These are phyloP conservation scores for Phyto melanocephala DNA, from an alignment of 2,888 invertebrate genomes.

Conservation along the genomic window DNA sequence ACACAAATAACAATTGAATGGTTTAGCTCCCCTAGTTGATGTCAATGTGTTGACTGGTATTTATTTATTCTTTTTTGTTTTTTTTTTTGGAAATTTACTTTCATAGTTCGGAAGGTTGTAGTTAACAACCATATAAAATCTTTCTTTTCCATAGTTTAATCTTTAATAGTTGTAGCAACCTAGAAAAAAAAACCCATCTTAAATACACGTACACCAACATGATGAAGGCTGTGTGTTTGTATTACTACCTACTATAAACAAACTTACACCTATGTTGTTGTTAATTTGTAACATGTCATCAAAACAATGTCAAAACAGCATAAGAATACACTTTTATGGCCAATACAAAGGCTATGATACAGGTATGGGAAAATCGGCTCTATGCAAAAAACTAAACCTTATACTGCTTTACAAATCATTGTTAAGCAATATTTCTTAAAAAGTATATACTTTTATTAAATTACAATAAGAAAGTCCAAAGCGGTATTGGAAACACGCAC, in stretches of 20 bases:
- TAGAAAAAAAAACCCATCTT: neutral
- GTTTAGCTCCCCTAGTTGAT: slow-evolving; percentile 24
- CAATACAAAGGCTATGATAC: neutral
- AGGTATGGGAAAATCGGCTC: too few species aligned
- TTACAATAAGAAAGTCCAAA: too few species aligned
- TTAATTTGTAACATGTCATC: slow-evolving; percentile 52
- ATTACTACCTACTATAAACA: neutral
- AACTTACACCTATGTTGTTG: slow-evolving; percentile 12
- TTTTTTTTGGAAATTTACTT: neutral
- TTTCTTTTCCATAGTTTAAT: slow-evolving; percentile 19
- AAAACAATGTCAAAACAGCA: slow-evolving; percentile 41
- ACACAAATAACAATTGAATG: slow-evolving; percentile 1
- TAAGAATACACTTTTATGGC: slow-evolving; percentile 8
- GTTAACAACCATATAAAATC: slow-evolving; percentile 7
- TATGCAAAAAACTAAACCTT: too few species aligned
- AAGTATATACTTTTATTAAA: too few species aligned
- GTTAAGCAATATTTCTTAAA: too few species aligned
- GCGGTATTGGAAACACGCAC: too few species aligned
- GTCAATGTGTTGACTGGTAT: slow-evolving; percentile 34
- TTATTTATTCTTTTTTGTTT: neutral
- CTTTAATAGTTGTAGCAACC: neutral
- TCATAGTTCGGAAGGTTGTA: slow-evolving; percentile 1
- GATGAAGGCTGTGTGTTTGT: neutral
- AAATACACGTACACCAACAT: neutral
- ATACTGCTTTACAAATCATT: too few species aligned